These are phyloP conservation scores for Oreochromis tanganicae DNA, from an alignment of 2,113 vertebrate species.

Conservation along the genomic window DNA sequence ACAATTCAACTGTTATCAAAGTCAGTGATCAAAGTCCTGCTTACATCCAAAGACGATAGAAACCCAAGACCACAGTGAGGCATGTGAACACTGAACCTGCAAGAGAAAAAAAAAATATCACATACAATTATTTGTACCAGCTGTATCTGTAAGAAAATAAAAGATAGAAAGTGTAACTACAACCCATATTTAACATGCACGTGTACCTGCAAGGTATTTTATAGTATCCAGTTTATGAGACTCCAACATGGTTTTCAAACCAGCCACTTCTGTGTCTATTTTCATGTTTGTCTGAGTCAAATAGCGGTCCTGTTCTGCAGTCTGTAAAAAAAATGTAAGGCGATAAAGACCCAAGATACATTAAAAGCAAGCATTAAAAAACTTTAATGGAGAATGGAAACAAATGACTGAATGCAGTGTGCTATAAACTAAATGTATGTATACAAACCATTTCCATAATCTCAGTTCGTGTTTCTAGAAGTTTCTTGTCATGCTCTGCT, in stretches of 20 bases:
- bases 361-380: not conserved
- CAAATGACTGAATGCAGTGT: not conserved
- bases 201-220: conserved; percentile 93
- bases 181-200: not conserved
- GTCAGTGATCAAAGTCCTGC: not conserved
- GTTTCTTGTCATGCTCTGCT: conserved; percentile 82
- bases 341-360: not conserved
- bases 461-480: conserved; percentile 83
- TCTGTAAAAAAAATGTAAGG: conserved; percentile 61
- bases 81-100: conserved; percentile 77
- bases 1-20: not conserved
- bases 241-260: conserved; percentile 94
- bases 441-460: conserved; percentile 88
- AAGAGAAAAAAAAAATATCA: not conserved
- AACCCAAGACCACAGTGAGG: conserved; percentile 74
- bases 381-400: accelerated
- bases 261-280: conserved; percentile 94
- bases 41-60: conserved; percentile 78
- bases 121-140: not conserved
- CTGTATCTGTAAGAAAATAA: not conserved
- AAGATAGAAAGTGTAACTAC: not conserved
- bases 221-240: conserved; percentile 95
- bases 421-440: not conserved
- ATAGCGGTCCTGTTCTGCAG: conserved; percentile 84
- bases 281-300: conserved; percentile 89